Percentiles rank a stretch among this genome's conserved stretches.
Evolutionary conservation across 1,140 invertebrate species (phyloP).

Genomic region (Panonychus citri): DNA sequence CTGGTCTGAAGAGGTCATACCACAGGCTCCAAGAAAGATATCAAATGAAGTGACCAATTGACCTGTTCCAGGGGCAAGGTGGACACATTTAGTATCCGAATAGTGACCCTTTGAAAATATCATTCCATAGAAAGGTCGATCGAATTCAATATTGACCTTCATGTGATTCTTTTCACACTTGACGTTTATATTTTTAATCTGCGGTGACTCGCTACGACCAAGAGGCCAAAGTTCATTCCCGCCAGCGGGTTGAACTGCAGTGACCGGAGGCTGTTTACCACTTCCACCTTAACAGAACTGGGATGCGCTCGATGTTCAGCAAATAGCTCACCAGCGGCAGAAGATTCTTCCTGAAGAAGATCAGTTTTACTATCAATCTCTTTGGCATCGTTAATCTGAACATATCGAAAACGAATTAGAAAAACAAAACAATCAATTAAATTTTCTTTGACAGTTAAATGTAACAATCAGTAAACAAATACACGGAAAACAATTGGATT

Average conservation of each 20-base stretch:
- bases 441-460: no score
- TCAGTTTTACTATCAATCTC: constrained; percentile 18
- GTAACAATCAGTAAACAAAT: no score
- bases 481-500: no score
- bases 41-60: constrained; percentile 71
- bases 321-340: constrained; percentile 6
- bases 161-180: constrained; percentile 88
- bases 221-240: constrained; percentile 13
- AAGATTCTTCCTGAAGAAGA: constrained; percentile 15
- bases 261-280: background rate
- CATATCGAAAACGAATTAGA: no score
- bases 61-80: constrained; percentile 55
- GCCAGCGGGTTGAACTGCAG: background rate
- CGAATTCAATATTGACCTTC: constrained; percentile 79
- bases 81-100: constrained; percentile 68
- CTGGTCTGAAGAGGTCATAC: constrained; percentile 14
- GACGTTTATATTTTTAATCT: constrained; percentile 46
- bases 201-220: constrained; percentile 11
- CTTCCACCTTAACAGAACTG: background rate
- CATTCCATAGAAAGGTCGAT: constrained; percentile 80
- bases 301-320: constrained; percentile 15
- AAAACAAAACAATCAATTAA: no score
- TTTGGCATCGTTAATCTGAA: constrained; percentile 6
- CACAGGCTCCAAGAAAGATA: constrained; percentile 46
- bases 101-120: constrained; percentile 74